These are phyloP conservation scores for Chascanopsetta lugubris DNA, from an alignment of 2,113 vertebrate species.

Conservation along the genomic window DNA sequence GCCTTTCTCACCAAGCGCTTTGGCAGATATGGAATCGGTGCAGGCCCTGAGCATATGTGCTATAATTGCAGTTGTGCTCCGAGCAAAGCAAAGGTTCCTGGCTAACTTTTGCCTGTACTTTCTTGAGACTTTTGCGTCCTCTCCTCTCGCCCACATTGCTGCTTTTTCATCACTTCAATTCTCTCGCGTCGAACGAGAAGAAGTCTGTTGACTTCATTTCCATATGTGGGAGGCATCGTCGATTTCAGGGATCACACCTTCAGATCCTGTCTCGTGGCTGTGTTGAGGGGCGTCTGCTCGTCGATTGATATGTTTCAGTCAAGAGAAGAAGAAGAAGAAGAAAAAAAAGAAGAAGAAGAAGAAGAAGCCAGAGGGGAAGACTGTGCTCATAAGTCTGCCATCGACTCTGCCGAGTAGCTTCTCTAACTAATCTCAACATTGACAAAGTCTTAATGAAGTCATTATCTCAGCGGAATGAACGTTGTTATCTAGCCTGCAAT, in stretches of 20 bases:
- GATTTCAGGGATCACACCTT: conserved; percentile 11
- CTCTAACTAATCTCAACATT: conserved; percentile 6
- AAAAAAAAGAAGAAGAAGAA: conserved; percentile 9
- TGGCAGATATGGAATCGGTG: conserved; percentile 65
- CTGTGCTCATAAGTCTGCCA: conserved; percentile 12
- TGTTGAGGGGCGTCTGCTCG: conserved; percentile 25
- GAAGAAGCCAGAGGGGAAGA: neutral
- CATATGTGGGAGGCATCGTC: conserved; percentile 16
- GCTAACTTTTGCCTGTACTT: conserved; percentile 10
- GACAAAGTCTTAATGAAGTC: conserved; percentile 19
- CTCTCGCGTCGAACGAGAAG: neutral
- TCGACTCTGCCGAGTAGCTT: conserved; percentile 13
- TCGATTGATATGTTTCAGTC: conserved; percentile 26
- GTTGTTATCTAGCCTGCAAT: conserved; percentile 11
- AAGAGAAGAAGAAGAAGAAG: conserved; percentile 10
- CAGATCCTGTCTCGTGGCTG: conserved; percentile 10
- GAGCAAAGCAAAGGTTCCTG: conserved; percentile 20
- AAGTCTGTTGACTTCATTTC: conserved; percentile 22
- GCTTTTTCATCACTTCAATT: conserved; percentile 2
- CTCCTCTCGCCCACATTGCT: neutral
- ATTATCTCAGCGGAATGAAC: conserved; percentile 23
- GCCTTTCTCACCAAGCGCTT: conserved; percentile 55
- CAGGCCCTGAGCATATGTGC: conserved; percentile 59
- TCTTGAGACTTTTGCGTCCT: neutral
- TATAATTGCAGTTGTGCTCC: conserved; percentile 39